These are phyloP conservation scores for Phymastichus coffea DNA, from an alignment of 1,140 invertebrate genomes.

Conservation along the genomic window DNA sequence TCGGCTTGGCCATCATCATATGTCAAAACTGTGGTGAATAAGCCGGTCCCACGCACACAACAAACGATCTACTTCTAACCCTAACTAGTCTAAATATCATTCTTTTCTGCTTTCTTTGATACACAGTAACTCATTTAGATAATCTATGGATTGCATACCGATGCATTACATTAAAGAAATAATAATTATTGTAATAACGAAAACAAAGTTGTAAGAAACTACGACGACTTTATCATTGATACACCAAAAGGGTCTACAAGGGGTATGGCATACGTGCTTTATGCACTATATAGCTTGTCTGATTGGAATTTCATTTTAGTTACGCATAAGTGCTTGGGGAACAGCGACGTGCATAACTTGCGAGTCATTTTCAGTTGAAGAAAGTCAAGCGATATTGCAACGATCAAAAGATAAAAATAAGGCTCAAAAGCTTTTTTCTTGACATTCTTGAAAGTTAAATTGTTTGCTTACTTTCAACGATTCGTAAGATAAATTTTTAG, in stretches of 20 bases:
- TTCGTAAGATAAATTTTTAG: background rate
- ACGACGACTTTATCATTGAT: constrained; percentile 6
- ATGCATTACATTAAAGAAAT: background rate
- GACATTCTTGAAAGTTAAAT: background rate
- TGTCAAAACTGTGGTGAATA: constrained; percentile 98
- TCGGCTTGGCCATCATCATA: constrained; percentile 97
- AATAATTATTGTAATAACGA: background rate
- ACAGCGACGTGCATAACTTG: too few species aligned
- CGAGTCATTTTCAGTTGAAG: too few species aligned
- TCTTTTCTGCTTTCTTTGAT: constrained; percentile 11
- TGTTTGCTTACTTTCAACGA: background rate
- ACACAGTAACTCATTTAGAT: background rate
- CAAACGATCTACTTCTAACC: constrained; percentile 44
- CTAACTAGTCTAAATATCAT: constrained; percentile 11
- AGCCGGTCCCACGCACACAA: constrained; percentile 59
- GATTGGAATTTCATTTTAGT: too few species aligned
- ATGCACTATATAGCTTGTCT: too few species aligned
- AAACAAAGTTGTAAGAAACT: constrained; percentile 4
- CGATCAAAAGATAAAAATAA: background rate
- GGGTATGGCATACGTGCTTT: too few species aligned
- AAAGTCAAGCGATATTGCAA: too few species aligned
- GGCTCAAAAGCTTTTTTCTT: background rate
- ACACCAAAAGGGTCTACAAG: too few species aligned
- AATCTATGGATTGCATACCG: too few species aligned
- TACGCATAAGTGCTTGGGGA: too few species aligned